Evolutionary conservation across 2,113 vertebrate genomes (phyloP).

Genomic region (Choloepus hoffmanni): DNA sequence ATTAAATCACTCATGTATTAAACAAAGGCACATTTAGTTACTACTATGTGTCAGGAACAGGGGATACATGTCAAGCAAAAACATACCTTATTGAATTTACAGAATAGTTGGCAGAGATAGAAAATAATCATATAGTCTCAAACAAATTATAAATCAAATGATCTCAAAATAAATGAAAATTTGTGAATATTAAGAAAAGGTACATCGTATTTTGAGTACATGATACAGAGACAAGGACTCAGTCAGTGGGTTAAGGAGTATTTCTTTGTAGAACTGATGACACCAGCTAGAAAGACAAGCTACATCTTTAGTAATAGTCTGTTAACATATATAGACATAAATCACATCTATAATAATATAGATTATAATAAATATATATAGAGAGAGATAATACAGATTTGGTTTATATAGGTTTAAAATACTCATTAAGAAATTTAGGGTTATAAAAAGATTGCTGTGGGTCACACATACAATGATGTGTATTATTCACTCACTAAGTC

Average conservation of each 20-base stretch:
- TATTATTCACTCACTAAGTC: background rate
- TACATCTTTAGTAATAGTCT: background rate
- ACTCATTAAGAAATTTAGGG: background rate
- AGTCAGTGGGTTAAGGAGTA: background rate
- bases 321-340: background rate
- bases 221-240: background rate
- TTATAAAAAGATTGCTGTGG: background rate
- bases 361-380: too few relatives aligned
- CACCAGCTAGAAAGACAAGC: background rate
- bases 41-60: background rate
- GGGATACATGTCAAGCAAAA: background rate
- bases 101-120: background rate
- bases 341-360: background rate
- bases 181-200: background rate
- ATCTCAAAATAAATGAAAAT: constrained; percentile 18
- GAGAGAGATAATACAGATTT: too few relatives aligned
- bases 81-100: background rate
- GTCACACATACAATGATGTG: background rate
- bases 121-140: background rate
- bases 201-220: background rate
- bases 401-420: background rate
- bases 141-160: background rate
- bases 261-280: background rate
- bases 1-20: background rate
- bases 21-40: background rate